phyloP scores from a whole-genome alignment of 2,888 invertebrate species.

The Euplagia quadripunctaria region DNA sequence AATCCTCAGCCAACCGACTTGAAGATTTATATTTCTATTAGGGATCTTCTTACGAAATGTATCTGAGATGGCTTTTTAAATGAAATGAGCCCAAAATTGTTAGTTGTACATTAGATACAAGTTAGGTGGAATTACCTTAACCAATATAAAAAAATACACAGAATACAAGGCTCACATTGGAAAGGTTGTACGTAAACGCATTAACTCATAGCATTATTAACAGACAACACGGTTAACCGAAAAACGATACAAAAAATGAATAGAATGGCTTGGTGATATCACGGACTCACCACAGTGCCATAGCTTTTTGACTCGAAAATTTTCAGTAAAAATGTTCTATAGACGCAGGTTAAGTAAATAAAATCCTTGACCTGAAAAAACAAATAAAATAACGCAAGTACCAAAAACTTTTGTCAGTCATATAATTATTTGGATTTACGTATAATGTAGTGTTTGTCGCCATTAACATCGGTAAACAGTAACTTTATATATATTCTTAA shows the following conservation, averaged over 20 bases:
- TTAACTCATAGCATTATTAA: background rate
- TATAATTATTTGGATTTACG: too few relatives aligned
- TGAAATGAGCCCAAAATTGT: background rate
- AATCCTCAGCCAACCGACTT: slow-evolving; percentile 70
- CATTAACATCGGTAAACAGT: too few relatives aligned
- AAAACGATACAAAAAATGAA: background rate
- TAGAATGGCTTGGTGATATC: background rate
- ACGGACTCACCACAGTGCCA: background rate
- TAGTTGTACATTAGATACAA: background rate
- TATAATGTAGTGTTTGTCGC: too few relatives aligned
- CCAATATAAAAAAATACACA: background rate
- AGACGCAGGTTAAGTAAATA: background rate
- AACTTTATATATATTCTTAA: too few relatives aligned
- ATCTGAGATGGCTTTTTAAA: slow-evolving; percentile 35
- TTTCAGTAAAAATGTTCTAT: background rate
- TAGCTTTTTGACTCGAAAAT: background rate
- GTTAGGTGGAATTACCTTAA: background rate
- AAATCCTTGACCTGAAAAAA: background rate
- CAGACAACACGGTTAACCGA: background rate
- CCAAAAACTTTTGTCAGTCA: background rate
- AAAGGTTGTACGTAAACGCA: too few relatives aligned
- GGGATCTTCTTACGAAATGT: slow-evolving; percentile 58
- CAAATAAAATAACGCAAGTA: too few relatives aligned
- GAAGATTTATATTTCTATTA: slow-evolving; percentile 83
- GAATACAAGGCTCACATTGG: background rate